These are phyloP conservation scores for Galaxea fascicularis DNA, from an alignment of 92 coral and sea anemone genomes.

Conservation along the genomic window DNA sequence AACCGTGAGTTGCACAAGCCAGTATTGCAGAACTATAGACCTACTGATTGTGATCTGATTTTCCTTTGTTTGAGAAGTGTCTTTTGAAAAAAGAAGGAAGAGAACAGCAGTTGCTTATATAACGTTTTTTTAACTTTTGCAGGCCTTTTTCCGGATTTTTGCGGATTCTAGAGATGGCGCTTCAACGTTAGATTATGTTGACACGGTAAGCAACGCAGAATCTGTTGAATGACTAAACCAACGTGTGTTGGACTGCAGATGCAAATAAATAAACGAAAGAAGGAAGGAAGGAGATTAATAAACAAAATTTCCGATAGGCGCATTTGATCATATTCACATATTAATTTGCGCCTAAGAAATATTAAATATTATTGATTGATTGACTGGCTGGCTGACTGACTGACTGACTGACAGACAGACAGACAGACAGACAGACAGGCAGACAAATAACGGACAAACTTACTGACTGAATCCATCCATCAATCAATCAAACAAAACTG, in stretches of 20 bases:
- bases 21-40: background rate
- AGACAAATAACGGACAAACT: too few species aligned
- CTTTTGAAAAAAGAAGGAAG: too few species aligned
- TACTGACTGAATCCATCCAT: background rate
- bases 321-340: too few species aligned
- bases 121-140: background rate
- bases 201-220: constrained; percentile 69
- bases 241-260: background rate
- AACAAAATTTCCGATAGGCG: too few species aligned
- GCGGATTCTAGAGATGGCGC: constrained; percentile 58
- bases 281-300: background rate
- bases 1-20: constrained; percentile 48
- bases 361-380: too few species aligned
- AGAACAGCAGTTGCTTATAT: too few species aligned
- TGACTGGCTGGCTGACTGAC: too few species aligned
- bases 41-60: background rate
- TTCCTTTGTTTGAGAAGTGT: background rate
- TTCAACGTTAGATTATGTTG: constrained; percentile 75
- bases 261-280: background rate
- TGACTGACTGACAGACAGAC: too few species aligned
- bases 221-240: background rate
- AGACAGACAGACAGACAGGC: too few species aligned
- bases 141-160: constrained; percentile 91
- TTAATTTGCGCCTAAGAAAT: too few species aligned
- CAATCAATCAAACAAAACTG: background rate